A percentile compares a stretch with the other conserved stretches of the same genome.
phyloP scores from a whole-genome alignment of 92 coral and sea anemone species.

The Actinostola sp. region DNA sequence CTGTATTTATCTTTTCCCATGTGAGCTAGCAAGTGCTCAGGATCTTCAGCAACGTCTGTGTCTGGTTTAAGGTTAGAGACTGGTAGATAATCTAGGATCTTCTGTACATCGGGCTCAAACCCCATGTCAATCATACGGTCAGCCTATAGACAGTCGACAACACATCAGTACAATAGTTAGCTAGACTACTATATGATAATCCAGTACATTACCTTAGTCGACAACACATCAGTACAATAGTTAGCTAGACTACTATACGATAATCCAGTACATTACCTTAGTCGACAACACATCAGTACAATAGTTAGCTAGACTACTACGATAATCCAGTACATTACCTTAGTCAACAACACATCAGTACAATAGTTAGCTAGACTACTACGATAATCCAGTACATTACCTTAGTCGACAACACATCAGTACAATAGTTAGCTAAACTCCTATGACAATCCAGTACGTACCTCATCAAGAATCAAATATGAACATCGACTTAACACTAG shows the following conservation, averaged over 20 bases:
- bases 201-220: too few relatives aligned
- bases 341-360: too few relatives aligned
- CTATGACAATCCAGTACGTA: conserved; percentile 1
- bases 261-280: too few relatives aligned
- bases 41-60: conserved; percentile 95
- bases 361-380: too few relatives aligned
- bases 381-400: too few relatives aligned
- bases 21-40: conserved; percentile 80
- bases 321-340: neutral
- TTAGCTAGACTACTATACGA: too few relatives aligned
- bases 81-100: conserved; percentile 95
- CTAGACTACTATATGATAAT: too few relatives aligned
- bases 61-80: conserved; percentile 95
- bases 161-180: too few relatives aligned
- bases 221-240: too few relatives aligned
- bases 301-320: neutral
- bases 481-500: conserved; percentile 95
- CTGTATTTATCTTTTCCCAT: conserved; percentile 94
- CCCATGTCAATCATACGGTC: conserved; percentile 99
- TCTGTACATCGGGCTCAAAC: conserved; percentile 98
- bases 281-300: too few relatives aligned
- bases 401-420: neutral
- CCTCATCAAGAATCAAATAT: conserved; percentile 96
- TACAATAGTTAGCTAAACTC: neutral
- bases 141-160: conserved; percentile 55